Conservation (phyloP, 2,113 vertebrate species). For the Lucifuga dentata region DNA sequence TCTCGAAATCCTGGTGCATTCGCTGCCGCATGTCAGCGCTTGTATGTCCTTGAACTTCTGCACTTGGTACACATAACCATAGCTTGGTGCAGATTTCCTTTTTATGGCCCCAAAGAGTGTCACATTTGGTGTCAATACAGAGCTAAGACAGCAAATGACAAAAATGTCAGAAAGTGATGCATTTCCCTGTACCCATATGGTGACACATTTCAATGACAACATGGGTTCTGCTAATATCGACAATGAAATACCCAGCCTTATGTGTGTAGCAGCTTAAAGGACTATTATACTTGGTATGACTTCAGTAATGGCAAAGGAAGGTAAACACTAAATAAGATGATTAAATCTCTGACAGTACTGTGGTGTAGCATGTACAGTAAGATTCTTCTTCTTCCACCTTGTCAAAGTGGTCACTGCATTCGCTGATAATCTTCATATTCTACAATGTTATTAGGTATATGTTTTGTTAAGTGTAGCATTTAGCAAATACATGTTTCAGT, state of each 20-base stretch:
- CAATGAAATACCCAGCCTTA: conserved; percentile 7
- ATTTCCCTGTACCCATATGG: conserved; percentile 51
- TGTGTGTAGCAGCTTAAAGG: conserved; percentile 18
- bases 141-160: conserved; percentile 47
- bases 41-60: conserved; percentile 75
- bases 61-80: conserved; percentile 14
- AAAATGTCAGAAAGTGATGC: conserved; percentile 58
- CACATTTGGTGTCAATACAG: conserved; percentile 62
- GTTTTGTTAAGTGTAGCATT: no score
- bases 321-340: neutral
- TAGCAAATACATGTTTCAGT: neutral
- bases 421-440: no score
- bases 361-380: no score
- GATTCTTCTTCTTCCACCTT: no score
- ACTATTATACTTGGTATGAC: neutral
- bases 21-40: conserved; percentile 48
- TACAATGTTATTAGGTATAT: no score
- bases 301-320: neutral
- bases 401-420: no score
- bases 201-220: conserved; percentile 58
- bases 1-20: conserved; percentile 67
- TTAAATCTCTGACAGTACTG: no score
- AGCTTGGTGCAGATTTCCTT: conserved; percentile 30
- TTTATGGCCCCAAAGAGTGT: conserved; percentile 60
- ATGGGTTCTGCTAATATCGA: conserved; percentile 28